Evolutionary conservation across 2,888 invertebrate genomes (phyloP).

Genomic region (Ariolimax columbianus): DNA sequence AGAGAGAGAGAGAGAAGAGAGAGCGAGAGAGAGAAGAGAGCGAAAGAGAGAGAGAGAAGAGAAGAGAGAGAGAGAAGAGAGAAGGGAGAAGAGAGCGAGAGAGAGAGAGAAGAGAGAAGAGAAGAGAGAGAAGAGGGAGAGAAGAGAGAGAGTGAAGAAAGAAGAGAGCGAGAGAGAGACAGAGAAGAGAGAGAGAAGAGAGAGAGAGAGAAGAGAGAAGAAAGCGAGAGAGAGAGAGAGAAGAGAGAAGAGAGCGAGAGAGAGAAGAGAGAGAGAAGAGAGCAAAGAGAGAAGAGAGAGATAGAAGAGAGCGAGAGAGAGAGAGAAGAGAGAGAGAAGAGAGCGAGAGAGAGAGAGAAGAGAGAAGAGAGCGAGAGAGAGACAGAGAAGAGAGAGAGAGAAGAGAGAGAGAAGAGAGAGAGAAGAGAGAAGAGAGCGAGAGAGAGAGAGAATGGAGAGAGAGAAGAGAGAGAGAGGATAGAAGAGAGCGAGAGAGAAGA

Average conservation of each 20-base stretch:
- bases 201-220: conserved; percentile 20
- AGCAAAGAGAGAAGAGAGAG: conserved; percentile 8
- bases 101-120: too few relatives aligned
- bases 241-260: conserved; percentile 2
- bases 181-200: conserved; percentile 7
- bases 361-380: not conserved
- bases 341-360: too few relatives aligned
- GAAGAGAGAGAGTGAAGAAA: not conserved
- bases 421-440: not conserved
- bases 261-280: not conserved
- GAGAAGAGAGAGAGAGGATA: not conserved
- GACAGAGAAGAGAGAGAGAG: too few relatives aligned
- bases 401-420: too few relatives aligned
- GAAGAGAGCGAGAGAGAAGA: not conserved
- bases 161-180: not conserved
- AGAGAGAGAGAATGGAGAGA: not conserved
- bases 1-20: not conserved
- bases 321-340: not conserved
- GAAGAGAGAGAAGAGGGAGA: not conserved
- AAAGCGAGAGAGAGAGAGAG: not conserved
- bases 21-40: not conserved
- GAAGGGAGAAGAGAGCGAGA: too few relatives aligned
- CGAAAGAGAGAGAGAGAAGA: conserved; percentile 1
- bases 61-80: not conserved
- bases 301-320: not conserved